Base-by-base conservation (phyloP, 2,113 vertebrate genomes). In the Argyrosomus japonicus region DNA sequence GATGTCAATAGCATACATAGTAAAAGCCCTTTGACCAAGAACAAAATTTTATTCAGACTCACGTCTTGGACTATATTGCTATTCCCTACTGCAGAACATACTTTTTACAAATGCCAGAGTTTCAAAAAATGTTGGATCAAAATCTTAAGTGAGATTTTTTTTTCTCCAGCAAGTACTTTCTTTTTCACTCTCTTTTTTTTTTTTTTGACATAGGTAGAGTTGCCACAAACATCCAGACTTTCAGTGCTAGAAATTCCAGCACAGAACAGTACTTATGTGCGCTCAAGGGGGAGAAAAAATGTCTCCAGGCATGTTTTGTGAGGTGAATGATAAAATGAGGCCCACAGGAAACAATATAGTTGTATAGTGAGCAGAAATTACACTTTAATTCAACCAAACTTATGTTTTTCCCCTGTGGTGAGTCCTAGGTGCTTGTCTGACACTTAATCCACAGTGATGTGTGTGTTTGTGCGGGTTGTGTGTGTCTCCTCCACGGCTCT, bases 281-380 rank as follows among this genome's bases (percentile, higher is more conserved):
- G 75, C 73, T 82, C 72, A 78, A 67, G 60, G 76, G 74, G 85
- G 63, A 79, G 68, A 58, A 60, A 77, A 78, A 71, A 89, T 76
- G 60, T 86, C 81, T 88, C 78, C 68, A 17, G 70, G 87, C 76
- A 56, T 79, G 84, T 89, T 85, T 82, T 83, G 87, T 78, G 86
- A 87, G 79, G 47, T 72, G 84, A 91, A 89, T 88, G 84, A 86
- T 79, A 91, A 92, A 87, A 89, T 77, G 53, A 75, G 86, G 78
- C 72, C 87, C 84, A 60, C 74, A 74, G 73, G 73, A 86, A 85
- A 84, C 32, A 53, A 73, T 48, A 51, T 58, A 67, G 77, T 57
- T 72, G 85, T 53, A 68, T 27, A 48, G 82, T 81, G 75, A 90
- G 76, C 68, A 71, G 53, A 88, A 78, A 85, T 76, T 53, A 76